Evolutionary conservation across 2,888 invertebrate genomes (phyloP), one percentile per base, ranked within the genome.

Genomic region (Stictocephala bisonia): DNA sequence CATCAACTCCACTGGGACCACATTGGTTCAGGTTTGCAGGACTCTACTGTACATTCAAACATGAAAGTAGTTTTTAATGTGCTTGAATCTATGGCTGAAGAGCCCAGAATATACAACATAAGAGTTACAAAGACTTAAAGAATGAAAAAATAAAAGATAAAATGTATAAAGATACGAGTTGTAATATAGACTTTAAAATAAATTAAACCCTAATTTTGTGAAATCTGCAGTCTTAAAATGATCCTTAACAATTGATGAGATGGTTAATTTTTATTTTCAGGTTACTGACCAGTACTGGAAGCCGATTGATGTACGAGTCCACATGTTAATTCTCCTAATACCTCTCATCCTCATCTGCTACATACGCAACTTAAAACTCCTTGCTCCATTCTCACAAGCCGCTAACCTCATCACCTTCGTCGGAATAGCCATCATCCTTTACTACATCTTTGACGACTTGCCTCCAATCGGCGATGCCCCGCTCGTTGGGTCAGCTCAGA

Each of bases 351-450:
- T 89, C 1, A 88, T 93, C 78, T 92, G 91, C 83, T 89, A 89
- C 82, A 89, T 93, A 73, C 88, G 90, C 75, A 93, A 92, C 83
- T 86, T 96, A 72, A 93, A 93, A 83, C 83, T 90, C 29, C 84
- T 97, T 78, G 93, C 96, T 0, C 94, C 94, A 0, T 92, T 95
- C 82, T 95, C 96, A 0, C 89, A 91, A 53, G 81, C 92, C 18
- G 96, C 96, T 15, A 96, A 96, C 83, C 81, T 90, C 27, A 87
- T 95, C 41, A 95, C 94, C 13, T 87, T 92, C 67, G 84, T 89
- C 13, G 94, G 95, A 2, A 87, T 96, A 56, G 89, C 88, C 35
- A 90, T 96, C 79, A 90, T 93, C 66, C 85, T 94, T 74, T 91
- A 90, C 82, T 92, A 89, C 80, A 86, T 93, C 69, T 86, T 93